Conservation (phyloP, 2,797 vertebrate species). For the Kryptopterus vitreolus region DNA sequence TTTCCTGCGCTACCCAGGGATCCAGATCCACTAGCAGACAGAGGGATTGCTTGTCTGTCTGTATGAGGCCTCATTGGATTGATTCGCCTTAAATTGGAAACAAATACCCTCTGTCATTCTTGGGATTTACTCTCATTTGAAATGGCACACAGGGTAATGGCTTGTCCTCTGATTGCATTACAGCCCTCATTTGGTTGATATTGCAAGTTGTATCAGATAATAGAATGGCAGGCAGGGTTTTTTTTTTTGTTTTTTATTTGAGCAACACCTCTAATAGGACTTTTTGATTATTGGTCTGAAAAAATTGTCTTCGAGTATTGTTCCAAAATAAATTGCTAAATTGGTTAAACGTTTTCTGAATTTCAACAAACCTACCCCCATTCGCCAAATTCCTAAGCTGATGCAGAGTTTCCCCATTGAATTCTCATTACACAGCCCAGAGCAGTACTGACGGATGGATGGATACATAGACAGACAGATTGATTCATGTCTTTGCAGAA, state of each 20-base stretch:
- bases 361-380: not conserved
- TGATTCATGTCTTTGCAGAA: not conserved
- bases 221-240: conserved; percentile 30
- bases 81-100: conserved; percentile 57
- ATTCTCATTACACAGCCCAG: not conserved
- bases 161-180: conserved; percentile 44
- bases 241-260: conserved; percentile 1
- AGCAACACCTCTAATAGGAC: not conserved
- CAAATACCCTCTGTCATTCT: conserved; percentile 40
- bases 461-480: too few species aligned
- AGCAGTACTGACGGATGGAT: too few species aligned
- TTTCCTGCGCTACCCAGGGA: conserved; percentile 33
- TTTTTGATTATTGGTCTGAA: not conserved
- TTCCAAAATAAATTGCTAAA: not conserved
- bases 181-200: conserved; percentile 42
- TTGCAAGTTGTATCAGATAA: conserved; percentile 28
- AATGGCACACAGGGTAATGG: conserved; percentile 36
- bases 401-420: not conserved
- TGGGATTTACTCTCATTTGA: conserved; percentile 46
- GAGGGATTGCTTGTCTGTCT: conserved; percentile 37
- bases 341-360: not conserved
- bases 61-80: conserved; percentile 46
- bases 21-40: conserved; percentile 31
- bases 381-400: not conserved
- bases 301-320: not conserved